These are phyloP conservation scores for Elegia similella DNA, from an alignment of 2,888 invertebrate genomes.

Conservation along the genomic window DNA sequence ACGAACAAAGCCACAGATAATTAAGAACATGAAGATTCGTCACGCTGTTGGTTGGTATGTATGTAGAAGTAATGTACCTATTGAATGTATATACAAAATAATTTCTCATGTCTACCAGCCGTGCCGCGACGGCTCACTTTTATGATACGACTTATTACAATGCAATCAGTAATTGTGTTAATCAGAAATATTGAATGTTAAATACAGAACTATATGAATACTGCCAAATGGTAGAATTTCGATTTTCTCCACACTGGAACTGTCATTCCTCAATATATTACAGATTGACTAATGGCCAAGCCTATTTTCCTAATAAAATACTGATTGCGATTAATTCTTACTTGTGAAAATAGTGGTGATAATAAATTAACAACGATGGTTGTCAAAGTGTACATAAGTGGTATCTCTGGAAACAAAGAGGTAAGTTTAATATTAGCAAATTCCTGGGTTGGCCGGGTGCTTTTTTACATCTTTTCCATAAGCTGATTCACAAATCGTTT, in stretches of 20 bases:
- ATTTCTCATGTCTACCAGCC: too few species aligned
- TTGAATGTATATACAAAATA: too few species aligned
- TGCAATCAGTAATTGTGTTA: too few species aligned
- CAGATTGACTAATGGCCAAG: constrained; percentile 74
- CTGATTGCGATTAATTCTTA: constrained; percentile 53
- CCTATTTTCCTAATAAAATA: constrained; percentile 69
- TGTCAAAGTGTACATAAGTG: constrained; percentile 94
- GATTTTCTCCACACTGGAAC: constrained; percentile 30
- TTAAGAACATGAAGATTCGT: too few species aligned
- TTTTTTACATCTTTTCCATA: constrained; percentile 53
- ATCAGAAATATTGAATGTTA: too few species aligned
- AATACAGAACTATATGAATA: constrained; percentile 73
- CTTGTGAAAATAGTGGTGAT: constrained; percentile 46
- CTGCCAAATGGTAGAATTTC: constrained; percentile 10
- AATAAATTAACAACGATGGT: constrained; percentile 84
- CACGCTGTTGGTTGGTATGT: too few species aligned
- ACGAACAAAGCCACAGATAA: too few species aligned
- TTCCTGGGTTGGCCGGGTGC: constrained; percentile 62
- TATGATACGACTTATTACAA: too few species aligned
- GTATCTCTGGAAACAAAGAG: constrained; percentile 97
- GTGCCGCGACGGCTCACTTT: too few species aligned
- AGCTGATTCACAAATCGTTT: constrained; percentile 64
- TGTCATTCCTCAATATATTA: constrained; percentile 53
- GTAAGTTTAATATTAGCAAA: constrained; percentile 83
- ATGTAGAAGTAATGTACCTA: too few species aligned